Conservation (phyloP, 2,888 invertebrate species). For the Ischnura elegans region DNA sequence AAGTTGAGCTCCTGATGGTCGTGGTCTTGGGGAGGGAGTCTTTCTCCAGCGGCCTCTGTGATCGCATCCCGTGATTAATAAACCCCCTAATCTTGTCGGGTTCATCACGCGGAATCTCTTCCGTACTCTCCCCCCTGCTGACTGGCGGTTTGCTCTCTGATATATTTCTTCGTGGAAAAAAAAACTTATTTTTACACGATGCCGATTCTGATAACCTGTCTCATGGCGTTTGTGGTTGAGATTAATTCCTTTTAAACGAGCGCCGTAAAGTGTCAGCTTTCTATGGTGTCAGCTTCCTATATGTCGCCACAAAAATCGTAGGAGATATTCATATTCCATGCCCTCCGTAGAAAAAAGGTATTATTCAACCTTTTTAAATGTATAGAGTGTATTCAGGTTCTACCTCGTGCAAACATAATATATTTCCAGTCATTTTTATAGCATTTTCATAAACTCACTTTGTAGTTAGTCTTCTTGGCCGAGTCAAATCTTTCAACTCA, state of each 20-base stretch:
- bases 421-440: too few species aligned
- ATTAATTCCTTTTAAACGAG: background rate
- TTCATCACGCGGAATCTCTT: background rate
- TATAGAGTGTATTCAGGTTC: too few species aligned
- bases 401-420: too few species aligned
- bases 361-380: too few species aligned
- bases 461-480: too few species aligned
- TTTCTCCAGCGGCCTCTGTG: background rate
- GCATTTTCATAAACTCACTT: too few species aligned
- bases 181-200: background rate
- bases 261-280: background rate
- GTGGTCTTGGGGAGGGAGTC: background rate
- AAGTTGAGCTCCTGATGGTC: background rate
- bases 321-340: background rate
- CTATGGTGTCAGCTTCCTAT: background rate
- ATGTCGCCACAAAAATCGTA: too few species aligned
- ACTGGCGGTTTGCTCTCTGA: background rate
- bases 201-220: background rate
- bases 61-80: background rate
- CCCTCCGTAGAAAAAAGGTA: too few species aligned
- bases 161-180: slow-evolving; percentile 2
- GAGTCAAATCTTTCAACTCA: too few species aligned
- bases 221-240: background rate
- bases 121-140: background rate
- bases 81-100: background rate